Conservation (phyloP, 1,140 invertebrate genomes). For the Heliconius hermathena region DNA sequence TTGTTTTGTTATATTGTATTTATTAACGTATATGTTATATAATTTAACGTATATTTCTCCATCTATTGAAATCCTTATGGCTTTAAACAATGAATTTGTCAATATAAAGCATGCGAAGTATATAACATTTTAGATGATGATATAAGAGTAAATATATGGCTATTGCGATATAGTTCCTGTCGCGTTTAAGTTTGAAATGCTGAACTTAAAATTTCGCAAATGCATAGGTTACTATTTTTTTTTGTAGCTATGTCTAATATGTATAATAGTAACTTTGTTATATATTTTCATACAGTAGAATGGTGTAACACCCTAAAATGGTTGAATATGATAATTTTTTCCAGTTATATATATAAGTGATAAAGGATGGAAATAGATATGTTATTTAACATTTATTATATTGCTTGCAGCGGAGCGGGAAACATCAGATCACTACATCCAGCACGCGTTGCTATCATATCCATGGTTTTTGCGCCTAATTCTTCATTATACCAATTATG, state of each 20-base stretch:
- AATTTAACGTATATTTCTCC: background rate
- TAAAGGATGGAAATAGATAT: background rate
- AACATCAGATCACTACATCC: background rate
- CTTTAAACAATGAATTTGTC: background rate
- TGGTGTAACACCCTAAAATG: background rate
- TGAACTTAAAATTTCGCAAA: background rate
- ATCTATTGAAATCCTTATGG: background rate
- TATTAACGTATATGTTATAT: background rate
- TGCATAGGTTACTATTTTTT: background rate
- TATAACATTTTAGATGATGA: background rate
- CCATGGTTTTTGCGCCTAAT: background rate
- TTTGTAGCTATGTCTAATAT: background rate
- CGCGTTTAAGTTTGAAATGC: background rate
- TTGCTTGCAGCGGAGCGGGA: background rate
- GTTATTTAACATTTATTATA: background rate
- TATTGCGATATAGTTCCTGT: background rate
- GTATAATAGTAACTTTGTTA: background rate
- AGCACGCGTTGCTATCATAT: background rate
- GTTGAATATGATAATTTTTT: background rate
- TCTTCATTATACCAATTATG: background rate
- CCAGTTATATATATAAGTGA: background rate
- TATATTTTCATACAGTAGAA: background rate
- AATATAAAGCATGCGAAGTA: slow-evolving; percentile 2
- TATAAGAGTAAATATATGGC: background rate
- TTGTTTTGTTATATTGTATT: background rate